Evolutionary conservation across 2,113 vertebrate genomes (phyloP).

Genomic region (Caranx ignobilis): DNA sequence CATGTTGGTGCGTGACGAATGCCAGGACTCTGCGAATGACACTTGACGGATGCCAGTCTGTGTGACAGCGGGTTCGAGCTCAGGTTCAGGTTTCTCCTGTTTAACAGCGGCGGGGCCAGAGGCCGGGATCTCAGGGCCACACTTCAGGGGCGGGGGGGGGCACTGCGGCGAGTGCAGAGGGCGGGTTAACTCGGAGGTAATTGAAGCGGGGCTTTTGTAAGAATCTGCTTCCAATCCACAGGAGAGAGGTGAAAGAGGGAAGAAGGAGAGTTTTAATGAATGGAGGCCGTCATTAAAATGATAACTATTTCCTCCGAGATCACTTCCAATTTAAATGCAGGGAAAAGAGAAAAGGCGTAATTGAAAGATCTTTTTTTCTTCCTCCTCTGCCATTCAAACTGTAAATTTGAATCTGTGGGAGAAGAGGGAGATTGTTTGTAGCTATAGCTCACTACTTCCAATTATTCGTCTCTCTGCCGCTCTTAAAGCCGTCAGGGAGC

Average conservation of each 20-base stretch:
- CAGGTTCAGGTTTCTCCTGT: constrained; percentile 32
- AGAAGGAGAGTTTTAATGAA: constrained; percentile 84
- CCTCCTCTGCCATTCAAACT: constrained; percentile 81
- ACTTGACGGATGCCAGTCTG: constrained; percentile 48
- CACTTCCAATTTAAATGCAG: constrained; percentile 83
- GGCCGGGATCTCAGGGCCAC: constrained; percentile 58
- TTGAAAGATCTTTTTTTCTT: constrained; percentile 81
- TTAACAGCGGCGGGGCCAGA: constrained; percentile 32
- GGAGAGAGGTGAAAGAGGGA: constrained; percentile 62
- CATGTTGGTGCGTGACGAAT: constrained; percentile 4
- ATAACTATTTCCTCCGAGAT: constrained; percentile 86
- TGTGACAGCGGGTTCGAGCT: not conserved
- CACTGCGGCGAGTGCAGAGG: constrained; percentile 26
- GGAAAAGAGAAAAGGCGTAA: constrained; percentile 72
- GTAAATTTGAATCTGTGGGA: constrained; percentile 67
- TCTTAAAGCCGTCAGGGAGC: constrained; percentile 67
- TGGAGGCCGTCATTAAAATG: constrained; percentile 84
- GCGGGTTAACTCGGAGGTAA: constrained; percentile 74
- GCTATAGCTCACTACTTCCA: constrained; percentile 63
- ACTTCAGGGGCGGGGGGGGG: constrained; percentile 14
- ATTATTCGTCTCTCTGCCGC: constrained; percentile 69
- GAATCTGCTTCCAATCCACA: constrained; percentile 73
- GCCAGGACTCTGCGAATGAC: constrained; percentile 35
- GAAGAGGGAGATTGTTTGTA: constrained; percentile 64
- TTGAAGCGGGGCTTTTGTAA: constrained; percentile 77